These are phyloP conservation scores for Hemicentrotus pulcherrimus DNA, from an alignment of 35 echinoderm and acorn worm species.

Conservation along the genomic window DNA sequence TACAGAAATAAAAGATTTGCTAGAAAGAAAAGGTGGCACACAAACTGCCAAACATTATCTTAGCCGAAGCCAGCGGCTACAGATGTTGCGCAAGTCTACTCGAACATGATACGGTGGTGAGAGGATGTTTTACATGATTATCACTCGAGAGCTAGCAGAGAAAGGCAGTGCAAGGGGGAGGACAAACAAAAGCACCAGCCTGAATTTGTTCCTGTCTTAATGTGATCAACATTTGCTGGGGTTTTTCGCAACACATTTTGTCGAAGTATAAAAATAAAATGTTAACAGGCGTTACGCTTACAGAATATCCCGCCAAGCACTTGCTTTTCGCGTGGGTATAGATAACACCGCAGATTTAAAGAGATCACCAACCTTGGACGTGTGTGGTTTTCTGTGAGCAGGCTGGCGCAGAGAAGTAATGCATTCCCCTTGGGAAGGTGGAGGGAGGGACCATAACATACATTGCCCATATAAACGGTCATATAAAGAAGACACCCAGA, in stretches of 20 bases:
- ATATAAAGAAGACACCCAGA: too few relatives aligned
- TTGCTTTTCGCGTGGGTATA: not conserved
- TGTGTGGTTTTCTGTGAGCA: not conserved
- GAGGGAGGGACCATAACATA: too few relatives aligned
- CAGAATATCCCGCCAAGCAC: not conserved
- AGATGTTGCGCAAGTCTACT: not conserved
- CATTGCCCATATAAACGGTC: too few relatives aligned
- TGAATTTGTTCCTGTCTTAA: not conserved
- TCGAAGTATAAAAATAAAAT: not conserved
- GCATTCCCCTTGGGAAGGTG: too few relatives aligned
- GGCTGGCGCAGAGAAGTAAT: too few relatives aligned
- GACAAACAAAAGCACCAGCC: not conserved
- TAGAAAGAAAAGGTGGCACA: not conserved
- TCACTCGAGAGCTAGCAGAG: not conserved
- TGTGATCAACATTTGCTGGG: not conserved
- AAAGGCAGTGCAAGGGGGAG: not conserved
- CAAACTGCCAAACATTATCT: constrained; percentile 11
- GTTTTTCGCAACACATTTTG: not conserved
- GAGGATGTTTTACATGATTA: constrained; percentile 12
- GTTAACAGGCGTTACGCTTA: not conserved
- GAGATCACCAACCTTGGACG: not conserved
- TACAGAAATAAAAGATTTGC: not conserved
- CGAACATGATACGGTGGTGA: not conserved
- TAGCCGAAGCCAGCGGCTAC: not conserved
- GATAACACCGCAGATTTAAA: not conserved